These are phyloP conservation scores for Apotomis capreana DNA, from an alignment of 2,888 invertebrate genomes.

Conservation along the genomic window DNA sequence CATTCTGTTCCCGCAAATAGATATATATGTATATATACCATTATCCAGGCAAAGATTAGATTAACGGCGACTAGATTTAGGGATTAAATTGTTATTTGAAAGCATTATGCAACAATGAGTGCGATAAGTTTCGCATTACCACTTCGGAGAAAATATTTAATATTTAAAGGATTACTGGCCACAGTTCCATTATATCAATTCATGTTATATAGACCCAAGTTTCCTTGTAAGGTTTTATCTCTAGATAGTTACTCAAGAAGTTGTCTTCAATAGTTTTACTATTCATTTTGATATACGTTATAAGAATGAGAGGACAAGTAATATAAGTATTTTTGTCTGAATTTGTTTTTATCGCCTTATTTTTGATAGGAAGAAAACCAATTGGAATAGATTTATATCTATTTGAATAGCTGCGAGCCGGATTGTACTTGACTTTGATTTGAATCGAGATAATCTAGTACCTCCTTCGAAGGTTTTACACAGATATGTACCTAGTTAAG, in stretches of 20 bases:
- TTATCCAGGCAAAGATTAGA: slow-evolving; percentile 59
- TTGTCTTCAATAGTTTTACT: too few species aligned
- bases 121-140: too few species aligned
- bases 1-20: background rate
- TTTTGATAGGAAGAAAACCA: slow-evolving; percentile 25
- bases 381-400: slow-evolving; percentile 22
- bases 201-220: background rate
- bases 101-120: too few species aligned
- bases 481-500: slow-evolving; percentile 26
- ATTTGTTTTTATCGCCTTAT: slow-evolving; percentile 19
- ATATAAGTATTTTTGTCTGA: too few species aligned
- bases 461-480: slow-evolving; percentile 30
- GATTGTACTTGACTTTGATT: slow-evolving; percentile 33
- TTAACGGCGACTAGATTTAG: slow-evolving; percentile 55
- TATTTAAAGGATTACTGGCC: background rate
- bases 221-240: background rate
- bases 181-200: background rate
- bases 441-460: slow-evolving; percentile 25
- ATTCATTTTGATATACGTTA: too few species aligned
- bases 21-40: slow-evolving; percentile 45
- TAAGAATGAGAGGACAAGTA: too few species aligned
- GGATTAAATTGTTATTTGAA: slow-evolving; percentile 9
- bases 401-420: slow-evolving; percentile 20
- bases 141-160: too few species aligned
- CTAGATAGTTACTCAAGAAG: background rate